Evolutionary conservation across 2,888 invertebrate genomes (phyloP).

Genomic region (Aphodius sticticus): DNA sequence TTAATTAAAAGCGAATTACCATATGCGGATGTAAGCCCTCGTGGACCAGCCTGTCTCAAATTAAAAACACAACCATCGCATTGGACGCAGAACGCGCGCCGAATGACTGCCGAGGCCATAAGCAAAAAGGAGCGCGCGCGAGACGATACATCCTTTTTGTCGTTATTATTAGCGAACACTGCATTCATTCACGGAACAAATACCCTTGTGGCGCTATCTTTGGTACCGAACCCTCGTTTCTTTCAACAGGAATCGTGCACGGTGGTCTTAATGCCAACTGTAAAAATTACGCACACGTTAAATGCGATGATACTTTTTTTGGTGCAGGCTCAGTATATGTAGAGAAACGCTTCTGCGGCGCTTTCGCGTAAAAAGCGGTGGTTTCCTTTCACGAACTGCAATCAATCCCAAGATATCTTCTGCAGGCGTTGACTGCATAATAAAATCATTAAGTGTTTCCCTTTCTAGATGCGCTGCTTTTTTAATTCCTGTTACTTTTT

Average conservation of each 20-base stretch:
- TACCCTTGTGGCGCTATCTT: conserved; percentile 42
- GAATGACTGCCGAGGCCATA: conserved; percentile 15
- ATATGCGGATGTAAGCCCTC: conserved; percentile 47
- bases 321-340: background rate
- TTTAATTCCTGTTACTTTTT: background rate
- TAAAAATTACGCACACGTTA: conserved; percentile 18
- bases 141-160: conserved; percentile 14
- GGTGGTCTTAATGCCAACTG: conserved; percentile 18
- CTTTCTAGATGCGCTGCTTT: background rate
- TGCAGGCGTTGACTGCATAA: background rate
- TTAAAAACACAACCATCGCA: conserved; percentile 38
- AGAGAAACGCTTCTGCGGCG: background rate
- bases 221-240: conserved; percentile 28
- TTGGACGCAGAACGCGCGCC: conserved; percentile 26
- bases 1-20: conserved; percentile 44
- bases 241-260: background rate
- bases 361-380: background rate
- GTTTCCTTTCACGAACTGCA: background rate
- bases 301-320: background rate
- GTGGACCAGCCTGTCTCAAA: conserved; percentile 44
- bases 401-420: background rate
- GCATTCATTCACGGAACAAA: conserved; percentile 40
- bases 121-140: conserved; percentile 29
- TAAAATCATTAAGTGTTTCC: background rate
- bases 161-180: conserved; percentile 42